These are phyloP conservation scores for Megaceryle alcyon DNA, from an alignment of 2,797 vertebrate species.

Conservation along the genomic window DNA sequence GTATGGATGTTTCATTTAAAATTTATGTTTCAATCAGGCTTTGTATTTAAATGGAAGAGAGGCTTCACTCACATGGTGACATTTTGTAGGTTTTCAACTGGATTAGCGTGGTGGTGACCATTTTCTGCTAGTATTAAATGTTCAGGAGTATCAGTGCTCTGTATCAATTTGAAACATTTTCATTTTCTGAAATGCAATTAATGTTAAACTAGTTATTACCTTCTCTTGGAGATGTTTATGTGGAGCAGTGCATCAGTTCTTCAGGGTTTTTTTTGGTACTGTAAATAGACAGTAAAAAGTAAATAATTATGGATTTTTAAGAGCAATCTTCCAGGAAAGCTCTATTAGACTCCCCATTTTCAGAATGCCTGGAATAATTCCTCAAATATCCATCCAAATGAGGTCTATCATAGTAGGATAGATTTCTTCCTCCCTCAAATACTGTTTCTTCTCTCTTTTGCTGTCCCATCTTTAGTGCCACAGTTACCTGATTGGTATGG, in stretches of 20 bases:
- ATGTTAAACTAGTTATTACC: not conserved
- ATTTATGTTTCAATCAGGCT: constrained; percentile 19
- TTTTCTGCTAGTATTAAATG: not conserved
- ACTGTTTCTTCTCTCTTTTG: not conserved
- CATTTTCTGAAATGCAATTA: not conserved
- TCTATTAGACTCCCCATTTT: not conserved
- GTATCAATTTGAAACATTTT: not conserved
- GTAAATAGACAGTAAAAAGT: not conserved
- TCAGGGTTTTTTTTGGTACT: not conserved
- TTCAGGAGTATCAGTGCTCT: not conserved
- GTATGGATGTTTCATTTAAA: not conserved
- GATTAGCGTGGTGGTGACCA: not conserved
- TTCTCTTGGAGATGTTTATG: not conserved
- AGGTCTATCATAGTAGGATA: not conserved
- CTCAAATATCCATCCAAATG: not conserved
- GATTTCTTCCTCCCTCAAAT: not conserved
- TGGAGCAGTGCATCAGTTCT: not conserved
- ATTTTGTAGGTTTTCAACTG: not conserved
- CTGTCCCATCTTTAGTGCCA: not conserved
- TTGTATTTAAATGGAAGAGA: not conserved
- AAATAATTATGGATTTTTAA: not conserved
- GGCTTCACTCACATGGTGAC: not conserved
- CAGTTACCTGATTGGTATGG: not conserved
- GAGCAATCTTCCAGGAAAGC: not conserved
- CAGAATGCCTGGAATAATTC: not conserved